Conservation (phyloP, 2,113 vertebrate species). For the Scomber japonicus region DNA sequence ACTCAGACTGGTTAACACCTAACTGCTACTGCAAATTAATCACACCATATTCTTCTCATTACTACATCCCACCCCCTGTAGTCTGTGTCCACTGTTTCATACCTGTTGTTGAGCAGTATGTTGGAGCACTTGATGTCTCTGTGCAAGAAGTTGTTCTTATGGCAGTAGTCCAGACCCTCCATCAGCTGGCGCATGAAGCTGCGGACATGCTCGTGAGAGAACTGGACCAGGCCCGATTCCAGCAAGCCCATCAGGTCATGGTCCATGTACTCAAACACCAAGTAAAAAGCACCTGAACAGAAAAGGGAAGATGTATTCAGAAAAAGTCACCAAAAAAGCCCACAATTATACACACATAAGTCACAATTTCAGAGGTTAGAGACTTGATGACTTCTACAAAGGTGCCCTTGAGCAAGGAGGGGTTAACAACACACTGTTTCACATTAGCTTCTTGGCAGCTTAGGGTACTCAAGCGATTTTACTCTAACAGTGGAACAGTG, state of each 20-base stretch:
- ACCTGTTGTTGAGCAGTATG: conserved; percentile 98
- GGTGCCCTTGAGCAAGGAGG: too few relatives aligned
- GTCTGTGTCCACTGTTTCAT: background rate
- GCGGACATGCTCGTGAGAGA: conserved; percentile 97
- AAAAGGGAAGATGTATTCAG: background rate
- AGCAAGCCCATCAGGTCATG: conserved; percentile 99
- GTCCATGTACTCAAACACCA: conserved; percentile 99
- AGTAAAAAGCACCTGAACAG: conserved; percentile 92
- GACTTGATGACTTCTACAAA: too few relatives aligned
- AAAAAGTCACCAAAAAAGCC: background rate
- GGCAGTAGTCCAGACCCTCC: conserved; percentile 99
- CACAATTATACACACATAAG: background rate
- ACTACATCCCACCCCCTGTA: background rate
- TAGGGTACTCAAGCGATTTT: too few relatives aligned
- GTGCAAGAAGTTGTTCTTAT: conserved; percentile 99
- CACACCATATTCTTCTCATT: background rate
- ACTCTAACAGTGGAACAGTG: too few relatives aligned
- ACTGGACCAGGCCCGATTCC: conserved; percentile 97
- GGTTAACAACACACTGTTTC: too few relatives aligned
- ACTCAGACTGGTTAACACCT: too few relatives aligned
- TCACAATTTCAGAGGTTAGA: too few relatives aligned
- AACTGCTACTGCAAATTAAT: background rate
- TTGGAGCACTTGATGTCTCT: conserved; percentile 99
- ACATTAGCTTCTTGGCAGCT: background rate
- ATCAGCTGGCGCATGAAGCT: conserved; percentile 99